Evolutionary conservation across 2,888 invertebrate genomes (phyloP).

Genomic region (Rhingia campestris): DNA sequence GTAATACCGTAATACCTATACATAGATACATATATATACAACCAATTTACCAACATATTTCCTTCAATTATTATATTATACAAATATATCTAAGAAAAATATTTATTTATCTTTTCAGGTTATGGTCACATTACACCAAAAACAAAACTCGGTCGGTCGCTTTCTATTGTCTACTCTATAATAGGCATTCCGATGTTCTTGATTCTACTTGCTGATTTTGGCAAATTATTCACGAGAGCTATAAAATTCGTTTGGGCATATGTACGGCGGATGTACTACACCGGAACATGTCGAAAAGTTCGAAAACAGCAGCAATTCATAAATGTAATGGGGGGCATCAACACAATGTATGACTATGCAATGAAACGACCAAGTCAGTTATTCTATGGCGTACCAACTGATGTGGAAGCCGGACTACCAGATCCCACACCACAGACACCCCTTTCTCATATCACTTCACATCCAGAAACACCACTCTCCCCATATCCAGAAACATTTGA

Average conservation of each 20-base stretch:
- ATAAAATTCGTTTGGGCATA: constrained; percentile 96
- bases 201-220: constrained; percentile 96
- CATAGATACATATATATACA: no score
- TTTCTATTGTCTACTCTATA: constrained; percentile 96
- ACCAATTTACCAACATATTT: no score
- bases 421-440: constrained; percentile 77
- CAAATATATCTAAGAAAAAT: no score
- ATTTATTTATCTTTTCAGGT: constrained; percentile 85
- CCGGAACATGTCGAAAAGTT: constrained; percentile 91
- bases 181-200: constrained; percentile 98
- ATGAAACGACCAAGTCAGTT: constrained; percentile 88
- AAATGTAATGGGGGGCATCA: constrained; percentile 93
- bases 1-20: no score
- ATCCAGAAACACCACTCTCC: constrained; percentile 83
- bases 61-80: no score
- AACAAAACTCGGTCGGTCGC: constrained; percentile 91
- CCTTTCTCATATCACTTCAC: constrained; percentile 76
- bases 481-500: no score
- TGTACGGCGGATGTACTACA: constrained; percentile 92
- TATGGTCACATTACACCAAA: constrained; percentile 98
- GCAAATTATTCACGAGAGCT: constrained; percentile 94
- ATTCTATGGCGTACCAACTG: constrained; percentile 81
- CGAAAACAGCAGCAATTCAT: constrained; percentile 89
- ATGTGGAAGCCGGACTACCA: constrained; percentile 76
- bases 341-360: constrained; percentile 91